Base-by-base conservation (phyloP, 2,888 invertebrate genomes). In the Heliconius sara region DNA sequence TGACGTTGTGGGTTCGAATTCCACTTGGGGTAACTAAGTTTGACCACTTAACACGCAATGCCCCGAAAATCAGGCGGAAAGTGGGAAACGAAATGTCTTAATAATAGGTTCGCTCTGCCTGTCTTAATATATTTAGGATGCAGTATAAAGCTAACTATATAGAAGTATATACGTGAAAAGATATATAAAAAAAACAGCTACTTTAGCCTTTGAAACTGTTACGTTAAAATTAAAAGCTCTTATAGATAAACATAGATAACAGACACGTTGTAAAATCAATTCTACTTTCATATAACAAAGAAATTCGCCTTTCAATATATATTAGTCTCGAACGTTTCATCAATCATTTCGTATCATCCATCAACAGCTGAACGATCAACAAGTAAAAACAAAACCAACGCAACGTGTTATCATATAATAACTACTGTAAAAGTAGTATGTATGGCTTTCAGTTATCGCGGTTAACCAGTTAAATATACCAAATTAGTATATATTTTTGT, bases 371-470 rank as follows among this genome's bases (percentile, higher is more conserved):
- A 78, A 67, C 78, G 71, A 93, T 94, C 95, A 95, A 95, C 95
- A 95, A 94, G 95, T 95, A 94, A 94, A 94, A 95, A 95, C 94
- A 93, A 94, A 93, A 90, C 88, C 89, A 85, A 90, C 91, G 92
- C 92, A 52, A 52, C 52, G 52, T 52, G 89, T 57, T 73, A n/a
- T 73, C 16, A 73, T 73, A 73, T 60, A 60, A 73, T 52, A 30
- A 0, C 30, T 34, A 47, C 47, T 70, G 70, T 7, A 52, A 70
- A 70, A 25, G 39, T 39, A 47, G 43, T 70, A 70, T 47, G 43
- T 70, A 70, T 47, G 43, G 43, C 25, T 68, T 43, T 43, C 39
- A 68, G 68, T n/a, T 68, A 70, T 70, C 43, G 43, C 25, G 47
- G 70, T 43, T 47, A 47, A 25, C 68, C 68, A 52, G 52, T 52